Conservation (phyloP, 2,888 invertebrate species). For the Aricia artaxerxes region DNA sequence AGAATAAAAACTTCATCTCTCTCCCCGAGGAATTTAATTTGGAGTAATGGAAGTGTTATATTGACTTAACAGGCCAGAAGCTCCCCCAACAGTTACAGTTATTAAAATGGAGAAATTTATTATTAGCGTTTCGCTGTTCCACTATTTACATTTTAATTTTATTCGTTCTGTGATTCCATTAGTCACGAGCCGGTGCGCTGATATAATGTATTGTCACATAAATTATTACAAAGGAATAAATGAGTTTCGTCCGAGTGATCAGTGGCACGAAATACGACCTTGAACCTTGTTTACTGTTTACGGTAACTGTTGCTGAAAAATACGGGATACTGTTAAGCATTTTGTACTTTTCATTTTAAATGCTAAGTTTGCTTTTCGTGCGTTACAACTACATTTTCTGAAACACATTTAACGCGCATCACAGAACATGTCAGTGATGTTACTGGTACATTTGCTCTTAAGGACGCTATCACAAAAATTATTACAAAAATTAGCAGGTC, state of each 20-base stretch:
- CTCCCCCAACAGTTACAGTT: conserved; percentile 78
- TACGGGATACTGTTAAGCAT: no score
- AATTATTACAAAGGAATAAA: conserved; percentile 31
- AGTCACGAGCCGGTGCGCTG: conserved; percentile 72
- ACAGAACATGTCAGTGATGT: no score
- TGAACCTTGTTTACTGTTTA: background rate
- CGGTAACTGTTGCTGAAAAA: no score
- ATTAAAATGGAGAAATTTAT: conserved; percentile 81
- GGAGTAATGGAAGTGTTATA: conserved; percentile 81
- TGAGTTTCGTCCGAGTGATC: conserved; percentile 3
- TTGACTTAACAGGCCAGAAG: conserved; percentile 80
- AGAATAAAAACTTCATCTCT: conserved; percentile 78
- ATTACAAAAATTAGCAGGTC: no score
- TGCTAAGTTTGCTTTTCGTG: no score
- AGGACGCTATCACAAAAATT: no score
- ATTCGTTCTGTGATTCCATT: conserved; percentile 80
- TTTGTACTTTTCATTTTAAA: no score
- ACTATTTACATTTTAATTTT: conserved; percentile 80
- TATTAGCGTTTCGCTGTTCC: conserved; percentile 76
- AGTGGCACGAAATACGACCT: conserved; percentile 38
- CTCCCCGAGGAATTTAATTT: conserved; percentile 80
- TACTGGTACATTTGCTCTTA: no score
- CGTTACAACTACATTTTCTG: no score
- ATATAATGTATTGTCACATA: conserved; percentile 57
- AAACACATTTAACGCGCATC: no score